These are phyloP conservation scores for Datnioides undecimradiatus DNA, from an alignment of 2,113 vertebrate genomes.

Conservation along the genomic window DNA sequence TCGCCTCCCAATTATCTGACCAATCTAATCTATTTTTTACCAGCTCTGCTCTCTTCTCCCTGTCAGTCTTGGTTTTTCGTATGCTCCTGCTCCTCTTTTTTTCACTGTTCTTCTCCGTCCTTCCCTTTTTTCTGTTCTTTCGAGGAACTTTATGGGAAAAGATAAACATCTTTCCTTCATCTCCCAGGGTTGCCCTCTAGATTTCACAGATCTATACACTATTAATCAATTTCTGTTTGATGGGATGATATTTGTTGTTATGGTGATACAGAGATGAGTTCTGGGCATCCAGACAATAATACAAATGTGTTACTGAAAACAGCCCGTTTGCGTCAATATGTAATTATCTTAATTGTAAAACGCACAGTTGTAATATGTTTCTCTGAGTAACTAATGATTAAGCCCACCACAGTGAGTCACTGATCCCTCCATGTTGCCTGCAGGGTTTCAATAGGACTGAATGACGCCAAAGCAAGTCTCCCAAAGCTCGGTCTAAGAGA, in stretches of 20 bases:
- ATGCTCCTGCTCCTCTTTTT: neutral
- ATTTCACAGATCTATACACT: slow-evolving; percentile 18
- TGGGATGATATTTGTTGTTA: neutral
- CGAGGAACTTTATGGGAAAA: neutral
- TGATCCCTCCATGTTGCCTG: neutral
- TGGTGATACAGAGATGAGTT: neutral
- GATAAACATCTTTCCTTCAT: neutral
- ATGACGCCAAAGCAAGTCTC: neutral
- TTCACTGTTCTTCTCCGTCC: neutral
- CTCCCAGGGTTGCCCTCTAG: neutral
- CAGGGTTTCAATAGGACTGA: neutral
- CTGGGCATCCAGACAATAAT: neutral
- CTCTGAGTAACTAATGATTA: neutral
- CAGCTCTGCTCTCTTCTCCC: slow-evolving; percentile 1
- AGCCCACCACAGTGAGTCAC: neutral
- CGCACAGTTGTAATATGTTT: neutral
- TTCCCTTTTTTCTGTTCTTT: neutral
- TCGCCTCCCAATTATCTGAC: slow-evolving; percentile 23
- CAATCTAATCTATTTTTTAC: slow-evolving; percentile 34
- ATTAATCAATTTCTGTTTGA: slow-evolving; percentile 12
- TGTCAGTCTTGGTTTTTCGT: slow-evolving; percentile 18
- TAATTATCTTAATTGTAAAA: neutral
- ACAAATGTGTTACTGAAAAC: neutral
- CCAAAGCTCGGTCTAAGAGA: slow-evolving; percentile 9
- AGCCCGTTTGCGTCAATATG: neutral